phyloP scores from a whole-genome alignment of 53 echinoderm and acorn worm genomes.

The Zoroaster sp. region DNA sequence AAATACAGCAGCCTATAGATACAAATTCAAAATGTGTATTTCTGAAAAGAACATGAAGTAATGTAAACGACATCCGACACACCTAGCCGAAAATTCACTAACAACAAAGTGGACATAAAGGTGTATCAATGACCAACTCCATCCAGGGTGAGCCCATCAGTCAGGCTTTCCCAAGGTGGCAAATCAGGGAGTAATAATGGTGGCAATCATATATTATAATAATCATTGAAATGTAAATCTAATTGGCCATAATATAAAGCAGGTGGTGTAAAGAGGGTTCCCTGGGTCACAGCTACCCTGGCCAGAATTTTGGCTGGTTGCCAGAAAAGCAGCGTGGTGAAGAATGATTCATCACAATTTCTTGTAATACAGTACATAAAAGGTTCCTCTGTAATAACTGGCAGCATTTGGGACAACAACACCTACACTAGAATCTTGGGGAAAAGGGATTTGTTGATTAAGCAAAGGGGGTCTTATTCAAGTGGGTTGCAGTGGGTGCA shows the following conservation, averaged over 20 bases:
- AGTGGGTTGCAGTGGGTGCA: neutral
- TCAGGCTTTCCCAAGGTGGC: no score
- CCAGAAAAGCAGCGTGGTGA: neutral
- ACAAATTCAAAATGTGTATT: no score
- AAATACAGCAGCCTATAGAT: no score
- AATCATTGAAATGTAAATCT: neutral
- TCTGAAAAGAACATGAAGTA: no score
- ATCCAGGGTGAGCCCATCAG: no score
- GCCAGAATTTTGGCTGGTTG: conserved; percentile 12
- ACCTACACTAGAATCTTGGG: neutral
- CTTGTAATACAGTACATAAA: no score
- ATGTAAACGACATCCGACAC: no score
- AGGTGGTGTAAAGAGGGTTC: neutral
- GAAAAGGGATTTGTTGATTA: neutral
- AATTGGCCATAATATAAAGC: neutral
- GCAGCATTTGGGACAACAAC: neutral
- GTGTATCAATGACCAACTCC: no score
- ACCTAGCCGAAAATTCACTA: no score
- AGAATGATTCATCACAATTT: neutral
- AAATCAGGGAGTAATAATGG: neutral
- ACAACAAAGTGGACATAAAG: no score
- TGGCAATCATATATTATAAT: neutral
- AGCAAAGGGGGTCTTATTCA: neutral
- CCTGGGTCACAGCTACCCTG: neutral
- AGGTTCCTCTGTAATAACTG: neutral